phyloP scores from a whole-genome alignment of 2,888 invertebrate genomes.

The Lacanobia oleracea region DNA sequence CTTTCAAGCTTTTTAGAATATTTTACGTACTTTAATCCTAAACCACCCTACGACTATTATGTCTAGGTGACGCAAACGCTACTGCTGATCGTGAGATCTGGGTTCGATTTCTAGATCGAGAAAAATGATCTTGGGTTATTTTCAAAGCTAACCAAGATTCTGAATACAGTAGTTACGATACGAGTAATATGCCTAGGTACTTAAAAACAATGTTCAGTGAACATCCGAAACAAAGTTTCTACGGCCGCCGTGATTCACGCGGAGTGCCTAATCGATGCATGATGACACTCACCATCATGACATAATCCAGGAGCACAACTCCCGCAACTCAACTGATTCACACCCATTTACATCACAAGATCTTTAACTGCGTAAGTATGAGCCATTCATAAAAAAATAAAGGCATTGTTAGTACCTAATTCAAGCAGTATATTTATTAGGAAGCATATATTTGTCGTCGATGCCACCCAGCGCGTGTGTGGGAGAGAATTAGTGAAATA shows the following conservation, averaged over 20 bases:
- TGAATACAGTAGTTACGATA: not conserved
- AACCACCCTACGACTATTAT: too few relatives aligned
- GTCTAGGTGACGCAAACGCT: not conserved
- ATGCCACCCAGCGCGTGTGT: conserved; percentile 47
- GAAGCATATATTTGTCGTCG: conserved; percentile 28
- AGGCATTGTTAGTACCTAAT: conserved; percentile 11
- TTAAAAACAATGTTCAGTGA: not conserved
- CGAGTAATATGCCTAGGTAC: too few relatives aligned
- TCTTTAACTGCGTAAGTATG: not conserved
- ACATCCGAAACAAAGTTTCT: conserved; percentile 5
- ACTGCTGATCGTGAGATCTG: not conserved
- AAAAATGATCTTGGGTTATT: not conserved
- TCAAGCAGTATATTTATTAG: conserved; percentile 12
- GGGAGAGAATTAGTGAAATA: conserved; percentile 55
- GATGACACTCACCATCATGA: conserved; percentile 33
- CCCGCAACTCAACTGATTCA: conserved; percentile 10
- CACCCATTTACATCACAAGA: conserved; percentile 11
- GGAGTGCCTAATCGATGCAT: conserved; percentile 16
- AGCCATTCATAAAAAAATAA: conserved; percentile 10
- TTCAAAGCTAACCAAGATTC: not conserved
- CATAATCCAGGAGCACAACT: conserved; percentile 30
- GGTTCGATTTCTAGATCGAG: not conserved
- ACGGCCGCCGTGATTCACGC: conserved; percentile 31
- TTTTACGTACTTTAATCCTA: too few relatives aligned
- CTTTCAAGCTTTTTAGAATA: too few relatives aligned